Conservation (phyloP, 2,113 vertebrate species). For the Alouatta palliata region DNA sequence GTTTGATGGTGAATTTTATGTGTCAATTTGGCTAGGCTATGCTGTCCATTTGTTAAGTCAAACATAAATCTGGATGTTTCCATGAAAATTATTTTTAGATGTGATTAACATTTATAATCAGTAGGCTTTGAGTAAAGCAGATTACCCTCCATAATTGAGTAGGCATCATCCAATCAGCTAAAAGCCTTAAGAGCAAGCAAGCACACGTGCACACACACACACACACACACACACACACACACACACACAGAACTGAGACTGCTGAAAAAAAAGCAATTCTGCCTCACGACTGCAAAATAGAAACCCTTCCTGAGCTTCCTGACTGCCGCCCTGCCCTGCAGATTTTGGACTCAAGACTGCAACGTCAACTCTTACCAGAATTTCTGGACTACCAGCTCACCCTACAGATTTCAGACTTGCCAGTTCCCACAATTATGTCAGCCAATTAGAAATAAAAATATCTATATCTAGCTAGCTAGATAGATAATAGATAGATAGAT, state of each 20-base stretch:
- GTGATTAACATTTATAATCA: constrained; percentile 8
- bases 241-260: not conserved
- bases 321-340: not conserved
- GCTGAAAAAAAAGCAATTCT: not conserved
- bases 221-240: not conserved
- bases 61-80: not conserved
- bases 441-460: not conserved
- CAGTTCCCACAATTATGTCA: not conserved
- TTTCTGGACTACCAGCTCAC: not conserved
- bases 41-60: not conserved
- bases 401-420: not conserved
- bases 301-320: not conserved
- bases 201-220: not conserved
- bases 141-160: not conserved
- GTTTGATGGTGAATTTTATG: not conserved
- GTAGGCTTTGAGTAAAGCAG: constrained; percentile 19
- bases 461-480: not conserved
- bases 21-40: not conserved
- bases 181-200: not conserved
- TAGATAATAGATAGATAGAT: no score
- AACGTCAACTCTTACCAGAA: not conserved
- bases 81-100: not conserved
- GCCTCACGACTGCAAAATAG: not conserved
- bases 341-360: not conserved
- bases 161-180: not conserved